Percentiles rank a stretch among this genome's conserved stretches.
Conservation (phyloP, 2,113 vertebrate species). For the Eira barbara region DNA sequence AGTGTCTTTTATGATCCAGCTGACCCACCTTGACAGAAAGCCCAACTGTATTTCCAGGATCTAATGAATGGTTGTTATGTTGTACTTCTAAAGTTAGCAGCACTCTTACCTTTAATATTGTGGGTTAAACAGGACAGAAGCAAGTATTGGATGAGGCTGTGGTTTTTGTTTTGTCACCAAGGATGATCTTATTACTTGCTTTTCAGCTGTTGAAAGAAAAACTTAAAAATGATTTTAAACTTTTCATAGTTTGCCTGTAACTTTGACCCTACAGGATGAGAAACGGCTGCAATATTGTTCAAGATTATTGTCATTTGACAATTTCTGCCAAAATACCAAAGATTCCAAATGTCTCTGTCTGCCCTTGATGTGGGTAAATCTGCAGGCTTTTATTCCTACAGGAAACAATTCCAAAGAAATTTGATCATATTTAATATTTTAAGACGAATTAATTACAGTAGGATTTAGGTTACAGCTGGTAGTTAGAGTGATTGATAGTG, state of each 20-base stretch:
- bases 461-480: neutral
- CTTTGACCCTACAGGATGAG: neutral
- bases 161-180: constrained; percentile 51
- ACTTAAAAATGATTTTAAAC: constrained; percentile 30
- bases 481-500: neutral
- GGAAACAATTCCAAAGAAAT: constrained; percentile 37
- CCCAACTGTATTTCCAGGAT: constrained; percentile 54
- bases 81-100: constrained; percentile 38
- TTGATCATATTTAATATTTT: constrained; percentile 10
- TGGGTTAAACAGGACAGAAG: constrained; percentile 61
- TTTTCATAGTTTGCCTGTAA: constrained; percentile 54
- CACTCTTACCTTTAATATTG: constrained; percentile 65
- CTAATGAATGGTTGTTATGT: constrained; percentile 62
- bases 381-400: neutral
- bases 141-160: constrained; percentile 30
- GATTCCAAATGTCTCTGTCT: neutral
- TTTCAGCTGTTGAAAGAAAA: constrained; percentile 52
- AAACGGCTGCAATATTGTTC: constrained; percentile 23
- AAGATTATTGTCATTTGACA: constrained; percentile 58
- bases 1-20: constrained; percentile 54
- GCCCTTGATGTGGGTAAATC: neutral
- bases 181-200: constrained; percentile 41
- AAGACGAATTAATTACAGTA: constrained; percentile 37
- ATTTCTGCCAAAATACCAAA: constrained; percentile 31
- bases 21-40: constrained; percentile 44